A percentile compares a stretch with the other conserved stretches of the same genome.
These are phyloP conservation scores for Allygus modestus DNA, from an alignment of 2,888 invertebrate genomes.

Conservation along the genomic window DNA sequence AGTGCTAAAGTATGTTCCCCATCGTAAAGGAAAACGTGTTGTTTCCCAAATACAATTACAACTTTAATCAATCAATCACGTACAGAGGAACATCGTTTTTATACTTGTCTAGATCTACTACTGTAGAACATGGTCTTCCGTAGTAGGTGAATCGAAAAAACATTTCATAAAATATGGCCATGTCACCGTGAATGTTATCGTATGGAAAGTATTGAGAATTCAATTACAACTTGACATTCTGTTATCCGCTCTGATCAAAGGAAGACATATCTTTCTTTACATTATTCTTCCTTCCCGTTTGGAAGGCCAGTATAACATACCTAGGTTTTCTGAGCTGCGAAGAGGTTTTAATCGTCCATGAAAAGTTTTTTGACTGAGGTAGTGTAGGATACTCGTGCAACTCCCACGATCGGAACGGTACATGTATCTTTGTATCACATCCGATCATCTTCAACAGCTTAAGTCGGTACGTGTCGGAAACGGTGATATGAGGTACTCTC, in stretches of 20 bases:
- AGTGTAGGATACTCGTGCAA: constrained; percentile 15
- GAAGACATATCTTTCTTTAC: background rate
- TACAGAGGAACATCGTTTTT: background rate
- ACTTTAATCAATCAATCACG: constrained; percentile 41
- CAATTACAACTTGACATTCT: constrained; percentile 15
- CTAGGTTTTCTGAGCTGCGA: background rate
- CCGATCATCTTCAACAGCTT: background rate
- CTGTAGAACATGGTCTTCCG: background rate
- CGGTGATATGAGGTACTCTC: background rate
- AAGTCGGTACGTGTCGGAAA: background rate
- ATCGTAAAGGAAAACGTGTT: too few species aligned
- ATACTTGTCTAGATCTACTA: background rate
- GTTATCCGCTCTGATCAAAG: constrained; percentile 3
- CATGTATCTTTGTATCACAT: background rate
- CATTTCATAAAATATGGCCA: constrained; percentile 5
- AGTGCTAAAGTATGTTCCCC: too few species aligned
- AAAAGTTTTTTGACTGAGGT: background rate
- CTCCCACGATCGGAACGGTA: constrained; percentile 42
- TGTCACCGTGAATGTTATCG: constrained; percentile 38
- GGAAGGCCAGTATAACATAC: constrained; percentile 35
- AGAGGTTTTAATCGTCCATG: constrained; percentile 20
- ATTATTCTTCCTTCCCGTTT: constrained; percentile 27
- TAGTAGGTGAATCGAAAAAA: constrained; percentile 45
- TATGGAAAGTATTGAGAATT: constrained; percentile 46
- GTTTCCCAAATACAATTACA: too few species aligned